Evolutionary conservation across 2,113 vertebrate species (phyloP), one percentile per base, ranked within the genome.

Genomic region (Hippocampus barbouri): DNA sequence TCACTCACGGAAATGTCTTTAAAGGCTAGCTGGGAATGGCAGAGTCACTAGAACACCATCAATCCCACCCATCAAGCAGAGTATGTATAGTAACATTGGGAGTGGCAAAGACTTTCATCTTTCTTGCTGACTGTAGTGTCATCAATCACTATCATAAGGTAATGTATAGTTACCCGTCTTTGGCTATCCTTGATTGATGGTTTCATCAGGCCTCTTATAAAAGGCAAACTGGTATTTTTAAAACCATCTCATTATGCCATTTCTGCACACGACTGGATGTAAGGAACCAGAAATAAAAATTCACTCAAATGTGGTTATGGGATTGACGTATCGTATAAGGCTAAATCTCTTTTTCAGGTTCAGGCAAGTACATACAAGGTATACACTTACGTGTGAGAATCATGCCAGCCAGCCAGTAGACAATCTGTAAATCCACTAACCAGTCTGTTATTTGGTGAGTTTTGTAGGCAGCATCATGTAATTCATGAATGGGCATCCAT

Each of bases 31-130:
- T 41, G 73, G 7, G 66, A 34, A 60, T 41, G 7, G n/a, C 11
- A 70, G 25, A 65, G 60, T 47, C 34, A 49, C 38, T 54, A 30
- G 70, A 77, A 34, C 30, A 25, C 69, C 1, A 57, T 74, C 72
- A 57, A 64, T 65, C 56, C 70, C 70, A 72, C 79, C 68, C 57
- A 75, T 82, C 81, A 83, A 30, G 57, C 41, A 27, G 63, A 27
- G 76, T 84, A 66, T 70, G 75, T 49, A 45, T 69, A 27, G 78
- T 66, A 81, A 75, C 72, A 18, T 45, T 23, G 65, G 38, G 34
- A 38, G 69, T 41, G 51, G 38, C 21, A 45, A 9, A 63, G 72
- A 54, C 67, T 53, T 41, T 20, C 45, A 56, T 54, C 57, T 45
- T 41, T 40, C 62, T 40, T 64, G 38, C 54, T 75, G 67, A 67